phyloP scores from a whole-genome alignment of 2,888 invertebrate genomes.

The Boloria selene region DNA sequence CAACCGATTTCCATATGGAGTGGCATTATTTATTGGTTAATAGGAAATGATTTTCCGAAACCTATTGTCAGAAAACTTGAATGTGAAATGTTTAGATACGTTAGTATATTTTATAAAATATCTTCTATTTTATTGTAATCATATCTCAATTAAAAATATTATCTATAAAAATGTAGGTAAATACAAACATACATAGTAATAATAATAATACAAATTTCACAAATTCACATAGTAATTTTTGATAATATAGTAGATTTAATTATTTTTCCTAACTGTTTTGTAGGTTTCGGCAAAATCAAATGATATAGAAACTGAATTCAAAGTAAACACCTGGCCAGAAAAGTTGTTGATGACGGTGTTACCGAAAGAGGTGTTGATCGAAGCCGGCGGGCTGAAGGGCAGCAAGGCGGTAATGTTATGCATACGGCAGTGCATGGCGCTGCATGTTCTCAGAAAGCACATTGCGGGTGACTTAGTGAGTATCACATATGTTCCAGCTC shows the following conservation, averaged over 20 bases:
- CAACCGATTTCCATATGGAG: slow-evolving; percentile 85
- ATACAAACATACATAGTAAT: too few species aligned
- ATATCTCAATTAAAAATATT: background rate
- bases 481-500: too few species aligned
- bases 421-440: slow-evolving; percentile 91
- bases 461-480: slow-evolving; percentile 96
- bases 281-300: slow-evolving; percentile 84
- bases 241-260: too few species aligned
- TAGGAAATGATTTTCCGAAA: slow-evolving; percentile 91
- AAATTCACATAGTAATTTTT: too few species aligned
- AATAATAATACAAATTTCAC: too few species aligned
- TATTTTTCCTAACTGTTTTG: background rate
- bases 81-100: slow-evolving; percentile 59
- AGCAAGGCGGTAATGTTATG: slow-evolving; percentile 96
- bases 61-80: slow-evolving; percentile 89
- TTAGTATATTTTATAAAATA: background rate
- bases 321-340: slow-evolving; percentile 96
- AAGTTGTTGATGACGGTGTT: slow-evolving; percentile 96
- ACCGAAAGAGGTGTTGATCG: slow-evolving; percentile 95
- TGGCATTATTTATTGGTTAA: slow-evolving; percentile 95
- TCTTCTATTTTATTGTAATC: background rate
- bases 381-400: slow-evolving; percentile 94
- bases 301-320: slow-evolving; percentile 95
- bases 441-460: slow-evolving; percentile 93
- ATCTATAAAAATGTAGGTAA: background rate